Evolutionary conservation across 2,797 vertebrate genomes (phyloP), one percentile per base, ranked within the genome.

Genomic region (Periophthalmus magnuspinnatus): DNA sequence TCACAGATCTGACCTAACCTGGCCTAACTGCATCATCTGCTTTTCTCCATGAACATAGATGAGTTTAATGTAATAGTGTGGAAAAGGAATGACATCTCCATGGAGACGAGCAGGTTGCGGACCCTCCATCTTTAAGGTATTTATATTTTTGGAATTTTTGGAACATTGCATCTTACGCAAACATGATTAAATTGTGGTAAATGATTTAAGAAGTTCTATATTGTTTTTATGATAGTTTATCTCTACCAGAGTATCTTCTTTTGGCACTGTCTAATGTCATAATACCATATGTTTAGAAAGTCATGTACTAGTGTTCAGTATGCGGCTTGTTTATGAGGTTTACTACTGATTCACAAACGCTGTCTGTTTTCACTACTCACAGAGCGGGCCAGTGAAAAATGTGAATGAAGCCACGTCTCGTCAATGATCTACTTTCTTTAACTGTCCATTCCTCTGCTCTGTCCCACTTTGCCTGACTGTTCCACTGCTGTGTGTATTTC

Each of bases 261-360:
- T 5, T 22, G 21, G 52, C 10, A 19, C 9, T 22, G 2, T 54
- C 7, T 54, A 54, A 32, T 24, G 1, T 6, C 5, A 57, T 24
- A 32, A 33, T 17, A 7, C 58, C 58, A n/a, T 9, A 24, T 55
- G 6, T 34, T 60, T 33, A 8, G 58, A 36, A 28, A 56, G 22
- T 9, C 54, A 56, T 24, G 54, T 13, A 45, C 41, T 28, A 36
- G 28, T 17, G 8, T 33, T 90, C 22, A 56, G 79, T 84, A 89
- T 88, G 85, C 52, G 82, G 86, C 84, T 87, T 89, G 90, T 91
- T 92, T 91, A 91, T 74, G 81, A 89, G 87, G 85, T 45, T 14
- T 45, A 90, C 85, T 85, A 80, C 81, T 89, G 90, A 91, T 91
- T 91, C 86, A 84, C 88, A 85, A 86, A 91, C 89, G 90, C 91